Conservation (phyloP, 2,113 vertebrate genomes). For the Bubo scandiacus region DNA sequence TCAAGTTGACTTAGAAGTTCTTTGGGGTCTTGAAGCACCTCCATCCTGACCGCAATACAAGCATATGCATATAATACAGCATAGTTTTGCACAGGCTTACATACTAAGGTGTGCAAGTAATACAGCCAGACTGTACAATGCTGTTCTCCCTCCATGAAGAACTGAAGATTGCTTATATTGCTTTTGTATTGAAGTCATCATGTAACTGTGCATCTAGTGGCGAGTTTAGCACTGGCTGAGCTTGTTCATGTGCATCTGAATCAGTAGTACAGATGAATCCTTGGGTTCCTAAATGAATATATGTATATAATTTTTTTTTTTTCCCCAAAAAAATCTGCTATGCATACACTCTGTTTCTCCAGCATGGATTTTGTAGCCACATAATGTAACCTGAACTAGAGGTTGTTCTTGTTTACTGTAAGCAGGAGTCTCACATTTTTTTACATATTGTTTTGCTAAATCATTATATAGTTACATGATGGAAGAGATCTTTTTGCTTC, state of each 20-base stretch:
- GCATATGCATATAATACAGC: background rate
- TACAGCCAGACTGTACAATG: background rate
- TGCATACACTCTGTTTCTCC: background rate
- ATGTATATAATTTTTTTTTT: background rate
- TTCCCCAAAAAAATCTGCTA: background rate
- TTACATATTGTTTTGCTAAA: background rate
- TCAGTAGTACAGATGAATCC: background rate
- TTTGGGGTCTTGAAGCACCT: background rate
- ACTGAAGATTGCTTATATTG: background rate
- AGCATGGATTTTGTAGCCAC: background rate
- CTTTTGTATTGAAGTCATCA: background rate
- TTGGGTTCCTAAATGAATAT: background rate
- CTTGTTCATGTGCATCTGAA: background rate
- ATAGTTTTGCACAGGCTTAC: background rate
- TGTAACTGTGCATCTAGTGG: background rate
- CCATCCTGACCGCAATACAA: background rate
- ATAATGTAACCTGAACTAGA: background rate
- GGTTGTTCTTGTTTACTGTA: slow-evolving; percentile 1
- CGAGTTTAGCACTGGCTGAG: background rate
- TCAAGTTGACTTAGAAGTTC: background rate
- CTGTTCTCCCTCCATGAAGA: background rate
- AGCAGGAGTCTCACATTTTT: background rate
- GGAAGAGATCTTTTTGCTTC: background rate
- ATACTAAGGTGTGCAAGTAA: background rate
- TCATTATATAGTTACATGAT: background rate